A percentile compares a stretch with the other conserved stretches of the same genome.
phyloP scores from a whole-genome alignment of 2,113 vertebrate genomes.

The Dipodomys stephensi region DNA sequence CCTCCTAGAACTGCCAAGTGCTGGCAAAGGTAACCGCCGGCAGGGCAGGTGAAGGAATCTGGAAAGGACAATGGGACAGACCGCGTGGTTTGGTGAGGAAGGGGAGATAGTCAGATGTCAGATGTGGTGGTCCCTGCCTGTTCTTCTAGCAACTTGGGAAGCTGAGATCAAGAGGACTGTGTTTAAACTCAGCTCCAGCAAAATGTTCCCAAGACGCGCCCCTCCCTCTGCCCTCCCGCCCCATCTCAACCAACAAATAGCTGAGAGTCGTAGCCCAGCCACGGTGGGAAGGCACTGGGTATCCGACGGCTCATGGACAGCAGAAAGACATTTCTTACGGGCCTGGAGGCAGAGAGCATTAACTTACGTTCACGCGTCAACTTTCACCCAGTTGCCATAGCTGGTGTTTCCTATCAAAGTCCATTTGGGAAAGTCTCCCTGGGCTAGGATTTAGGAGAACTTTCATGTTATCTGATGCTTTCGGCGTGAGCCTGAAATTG shows the following conservation, averaged over 20 bases:
- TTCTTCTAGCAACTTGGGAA: no score
- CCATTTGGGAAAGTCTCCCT: neutral
- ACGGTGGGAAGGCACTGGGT: no score
- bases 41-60: fast-evolving
- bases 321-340: no score
- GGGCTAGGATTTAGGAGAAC: neutral
- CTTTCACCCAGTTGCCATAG: neutral
- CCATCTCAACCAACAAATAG: neutral
- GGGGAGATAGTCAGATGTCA: no score
- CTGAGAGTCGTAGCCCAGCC: neutral
- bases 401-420: neutral
- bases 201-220: no score
- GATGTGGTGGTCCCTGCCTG: no score
- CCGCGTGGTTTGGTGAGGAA: no score
- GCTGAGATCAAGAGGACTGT: no score
- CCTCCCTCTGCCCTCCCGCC: neutral
- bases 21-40: fast-evolving
- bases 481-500: neutral
- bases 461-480: neutral
- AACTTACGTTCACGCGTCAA: neutral
- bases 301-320: no score
- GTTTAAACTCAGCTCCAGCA: no score
- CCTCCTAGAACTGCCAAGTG: neutral
- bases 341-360: no score
- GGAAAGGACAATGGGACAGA: neutral